phyloP scores from a whole-genome alignment of 2,797 vertebrate species.

The Lepilemur ruficaudatus region DNA sequence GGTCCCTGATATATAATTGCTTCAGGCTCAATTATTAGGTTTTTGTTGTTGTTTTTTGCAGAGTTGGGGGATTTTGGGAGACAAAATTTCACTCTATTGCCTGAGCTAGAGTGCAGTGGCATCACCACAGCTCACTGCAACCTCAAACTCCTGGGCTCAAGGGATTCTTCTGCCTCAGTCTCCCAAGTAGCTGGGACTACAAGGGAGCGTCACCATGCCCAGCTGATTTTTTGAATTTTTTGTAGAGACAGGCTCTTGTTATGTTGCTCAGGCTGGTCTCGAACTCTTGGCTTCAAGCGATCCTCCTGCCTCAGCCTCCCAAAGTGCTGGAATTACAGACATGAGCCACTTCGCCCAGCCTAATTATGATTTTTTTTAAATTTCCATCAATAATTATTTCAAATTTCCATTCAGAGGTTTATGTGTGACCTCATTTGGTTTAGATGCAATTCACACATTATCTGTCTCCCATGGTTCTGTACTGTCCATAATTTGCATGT shows the following conservation, averaged over 20 bases:
- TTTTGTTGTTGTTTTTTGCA: neutral
- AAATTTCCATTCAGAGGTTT: slow-evolving; percentile 42
- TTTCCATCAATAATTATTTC: slow-evolving; percentile 50
- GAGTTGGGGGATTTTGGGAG: neutral
- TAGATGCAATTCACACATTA: neutral
- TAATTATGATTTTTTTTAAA: neutral
- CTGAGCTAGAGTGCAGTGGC: neutral
- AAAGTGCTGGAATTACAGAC: neutral
- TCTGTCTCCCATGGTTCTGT: neutral
- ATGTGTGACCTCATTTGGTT: neutral
- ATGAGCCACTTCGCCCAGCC: neutral
- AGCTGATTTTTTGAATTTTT: neutral
- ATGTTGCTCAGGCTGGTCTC: neutral
- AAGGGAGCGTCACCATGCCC: neutral
- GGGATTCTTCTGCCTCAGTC: neutral
- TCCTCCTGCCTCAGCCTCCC: neutral
- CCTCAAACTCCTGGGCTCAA: neutral
- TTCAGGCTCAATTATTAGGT: neutral
- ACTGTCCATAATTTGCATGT: slow-evolving; percentile 1
- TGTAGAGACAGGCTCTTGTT: neutral
- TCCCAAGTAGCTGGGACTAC: neutral
- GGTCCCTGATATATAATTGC: neutral
- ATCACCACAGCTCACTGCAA: neutral
- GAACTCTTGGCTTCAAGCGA: neutral
- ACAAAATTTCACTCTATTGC: neutral